phyloP scores from a whole-genome alignment of 1,140 invertebrate genomes.

The Bombus soroeensis region DNA sequence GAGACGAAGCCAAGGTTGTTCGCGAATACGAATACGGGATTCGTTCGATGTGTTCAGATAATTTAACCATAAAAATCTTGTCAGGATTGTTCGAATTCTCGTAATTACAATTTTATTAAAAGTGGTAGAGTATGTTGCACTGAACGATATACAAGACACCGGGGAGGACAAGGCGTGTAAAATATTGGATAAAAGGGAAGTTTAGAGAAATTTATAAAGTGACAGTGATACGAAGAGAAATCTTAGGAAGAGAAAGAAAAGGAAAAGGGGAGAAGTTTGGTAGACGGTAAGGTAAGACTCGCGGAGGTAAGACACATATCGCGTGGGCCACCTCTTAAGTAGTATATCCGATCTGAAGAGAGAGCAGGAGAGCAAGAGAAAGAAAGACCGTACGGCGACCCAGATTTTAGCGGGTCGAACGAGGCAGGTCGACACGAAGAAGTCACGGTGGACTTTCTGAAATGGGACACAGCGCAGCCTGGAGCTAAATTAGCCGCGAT shows the following conservation, averaged over 20 bases:
- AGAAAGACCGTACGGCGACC: slow-evolving; percentile 68
- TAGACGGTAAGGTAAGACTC: slow-evolving; percentile 49
- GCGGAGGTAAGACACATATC: slow-evolving; percentile 26
- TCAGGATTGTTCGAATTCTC: neutral
- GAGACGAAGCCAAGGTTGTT: slow-evolving; percentile 10
- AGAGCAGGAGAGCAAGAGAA: slow-evolving; percentile 30
- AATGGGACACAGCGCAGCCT: slow-evolving; percentile 78
- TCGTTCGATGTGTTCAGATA: neutral
- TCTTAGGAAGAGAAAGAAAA: neutral
- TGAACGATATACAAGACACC: neutral
- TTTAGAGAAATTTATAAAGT: neutral
- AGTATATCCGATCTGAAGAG: slow-evolving; percentile 29
- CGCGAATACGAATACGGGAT: neutral
- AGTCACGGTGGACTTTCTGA: slow-evolving; percentile 72
- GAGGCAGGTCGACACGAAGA: slow-evolving; percentile 58
- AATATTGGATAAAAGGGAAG: neutral
- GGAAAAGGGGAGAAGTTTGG: slow-evolving; percentile 8
- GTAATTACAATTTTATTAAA: neutral
- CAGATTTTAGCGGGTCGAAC: slow-evolving; percentile 73
- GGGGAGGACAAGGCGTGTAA: neutral
- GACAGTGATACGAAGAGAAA: neutral
- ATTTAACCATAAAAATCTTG: neutral
- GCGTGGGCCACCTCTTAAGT: slow-evolving; percentile 34
- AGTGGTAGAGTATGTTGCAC: neutral
- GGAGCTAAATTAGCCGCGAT: slow-evolving; percentile 80